phyloP scores from a whole-genome alignment of 2,888 invertebrate species.

The Pyrgus malvae region DNA sequence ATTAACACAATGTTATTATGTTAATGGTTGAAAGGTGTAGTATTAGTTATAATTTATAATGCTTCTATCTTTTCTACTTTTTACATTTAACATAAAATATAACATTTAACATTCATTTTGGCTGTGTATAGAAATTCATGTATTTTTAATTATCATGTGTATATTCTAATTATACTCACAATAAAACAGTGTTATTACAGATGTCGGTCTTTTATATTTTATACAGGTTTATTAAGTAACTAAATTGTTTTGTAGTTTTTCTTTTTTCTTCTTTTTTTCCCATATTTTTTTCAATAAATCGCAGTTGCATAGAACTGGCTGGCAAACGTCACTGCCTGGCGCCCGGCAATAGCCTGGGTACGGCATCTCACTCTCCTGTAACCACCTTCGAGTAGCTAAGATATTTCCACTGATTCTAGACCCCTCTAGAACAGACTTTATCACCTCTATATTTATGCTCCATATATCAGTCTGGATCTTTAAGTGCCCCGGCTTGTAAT shows the following conservation, averaged over 20 bases:
- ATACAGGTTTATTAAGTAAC: background rate
- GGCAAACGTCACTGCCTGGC: conserved; percentile 53
- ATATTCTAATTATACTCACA: conserved; percentile 19
- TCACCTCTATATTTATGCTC: conserved; percentile 37
- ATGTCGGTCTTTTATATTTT: background rate
- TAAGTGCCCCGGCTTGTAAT: conserved; percentile 55
- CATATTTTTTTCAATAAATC: conserved; percentile 49
- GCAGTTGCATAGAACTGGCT: conserved; percentile 62
- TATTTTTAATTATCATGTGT: conserved; percentile 10
- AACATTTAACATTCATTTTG: too few relatives aligned
- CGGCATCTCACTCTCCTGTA: conserved; percentile 55
- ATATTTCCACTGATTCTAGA: conserved; percentile 26
- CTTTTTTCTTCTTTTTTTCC: conserved; percentile 33
- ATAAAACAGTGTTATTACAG: conserved; percentile 15
- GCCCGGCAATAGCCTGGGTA: conserved; percentile 69
- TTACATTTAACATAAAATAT: too few relatives aligned
- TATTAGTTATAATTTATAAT: too few relatives aligned
- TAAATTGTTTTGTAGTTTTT: too few relatives aligned
- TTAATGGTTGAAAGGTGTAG: too few relatives aligned
- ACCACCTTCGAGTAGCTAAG: conserved; percentile 50
- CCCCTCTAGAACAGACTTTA: conserved; percentile 36
- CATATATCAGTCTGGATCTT: conserved; percentile 42
- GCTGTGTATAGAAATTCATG: conserved; percentile 17
- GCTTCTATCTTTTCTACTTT: too few relatives aligned
- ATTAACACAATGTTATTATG: too few relatives aligned